A percentile compares a stretch with the other conserved stretches of the same genome.
Evolutionary conservation across 1,140 invertebrate genomes (phyloP).

Genomic region (Platorchestia sp.): DNA sequence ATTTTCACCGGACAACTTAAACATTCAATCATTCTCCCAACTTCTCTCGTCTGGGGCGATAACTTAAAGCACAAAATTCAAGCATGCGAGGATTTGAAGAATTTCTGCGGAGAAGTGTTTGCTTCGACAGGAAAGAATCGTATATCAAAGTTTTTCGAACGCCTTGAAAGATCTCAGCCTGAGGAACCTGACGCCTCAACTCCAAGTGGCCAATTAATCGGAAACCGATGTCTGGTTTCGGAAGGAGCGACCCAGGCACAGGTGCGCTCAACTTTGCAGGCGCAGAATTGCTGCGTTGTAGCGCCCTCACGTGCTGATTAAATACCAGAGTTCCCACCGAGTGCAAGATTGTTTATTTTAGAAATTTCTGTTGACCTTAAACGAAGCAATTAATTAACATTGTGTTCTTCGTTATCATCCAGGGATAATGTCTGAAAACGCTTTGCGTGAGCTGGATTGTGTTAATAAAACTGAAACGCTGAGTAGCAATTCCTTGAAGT

Average conservation of each 20-base stretch:
- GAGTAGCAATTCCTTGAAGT: no score
- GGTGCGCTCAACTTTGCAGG: neutral
- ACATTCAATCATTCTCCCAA: neutral
- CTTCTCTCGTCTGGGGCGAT: neutral
- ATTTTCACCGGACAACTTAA: neutral
- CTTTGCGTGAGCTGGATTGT: no score
- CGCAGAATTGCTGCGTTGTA: neutral
- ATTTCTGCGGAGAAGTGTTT: neutral
- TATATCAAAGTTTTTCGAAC: neutral
- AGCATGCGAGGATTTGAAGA: no score
- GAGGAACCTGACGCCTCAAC: neutral
- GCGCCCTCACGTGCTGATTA: neutral
- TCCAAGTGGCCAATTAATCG: constrained; percentile 14
- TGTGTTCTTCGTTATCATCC: no score
- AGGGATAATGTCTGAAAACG: no score
- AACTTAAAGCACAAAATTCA: neutral
- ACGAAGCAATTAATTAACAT: neutral
- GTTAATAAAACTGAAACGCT: no score
- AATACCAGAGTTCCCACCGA: neutral
- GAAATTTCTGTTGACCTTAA: neutral
- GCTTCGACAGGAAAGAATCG: neutral
- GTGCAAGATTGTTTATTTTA: neutral
- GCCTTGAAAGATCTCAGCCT: neutral
- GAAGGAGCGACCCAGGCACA: neutral
- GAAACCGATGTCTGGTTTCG: constrained; percentile 7